phyloP scores from a whole-genome alignment of 1,140 invertebrate species.

The Heliconius eleuchia region DNA sequence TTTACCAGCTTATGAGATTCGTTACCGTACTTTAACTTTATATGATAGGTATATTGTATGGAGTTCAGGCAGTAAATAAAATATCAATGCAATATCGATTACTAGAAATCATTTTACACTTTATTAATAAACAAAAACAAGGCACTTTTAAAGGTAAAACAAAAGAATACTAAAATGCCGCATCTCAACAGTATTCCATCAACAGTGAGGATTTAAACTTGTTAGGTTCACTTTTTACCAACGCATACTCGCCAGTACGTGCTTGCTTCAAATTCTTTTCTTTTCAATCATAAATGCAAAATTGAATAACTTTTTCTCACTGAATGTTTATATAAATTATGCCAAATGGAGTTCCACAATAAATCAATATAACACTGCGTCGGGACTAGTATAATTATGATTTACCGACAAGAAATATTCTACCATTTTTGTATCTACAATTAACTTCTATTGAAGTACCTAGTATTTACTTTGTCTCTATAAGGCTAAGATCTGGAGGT shows the following conservation, averaged over 20 bases:
- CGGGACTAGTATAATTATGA: conserved; percentile 32
- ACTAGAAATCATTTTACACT: too few relatives aligned
- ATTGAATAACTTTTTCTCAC: conserved; percentile 7
- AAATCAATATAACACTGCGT: conserved; percentile 30
- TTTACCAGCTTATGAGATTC: too few relatives aligned
- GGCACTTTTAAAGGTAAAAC: not conserved
- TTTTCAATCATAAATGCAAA: conserved; percentile 4
- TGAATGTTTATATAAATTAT: conserved; percentile 14
- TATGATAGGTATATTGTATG: too few relatives aligned
- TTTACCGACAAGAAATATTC: conserved; percentile 30
- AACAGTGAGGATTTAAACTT: not conserved
- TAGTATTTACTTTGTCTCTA: conserved; percentile 32
- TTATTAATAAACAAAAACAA: too few relatives aligned
- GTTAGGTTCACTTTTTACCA: not conserved
- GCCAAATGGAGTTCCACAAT: conserved; percentile 22
- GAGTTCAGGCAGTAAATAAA: too few relatives aligned
- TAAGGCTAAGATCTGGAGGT: conserved; percentile 28
- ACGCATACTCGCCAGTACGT: not conserved
- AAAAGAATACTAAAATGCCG: not conserved
- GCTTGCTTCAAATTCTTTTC: not conserved
- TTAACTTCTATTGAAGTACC: conserved; percentile 28
- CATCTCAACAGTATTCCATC: not conserved
- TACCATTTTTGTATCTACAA: conserved; percentile 33
- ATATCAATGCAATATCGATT: too few relatives aligned
- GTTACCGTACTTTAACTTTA: too few relatives aligned